Conservation (phyloP, 2,888 invertebrate species). For the Temnothorax ravouxi region DNA sequence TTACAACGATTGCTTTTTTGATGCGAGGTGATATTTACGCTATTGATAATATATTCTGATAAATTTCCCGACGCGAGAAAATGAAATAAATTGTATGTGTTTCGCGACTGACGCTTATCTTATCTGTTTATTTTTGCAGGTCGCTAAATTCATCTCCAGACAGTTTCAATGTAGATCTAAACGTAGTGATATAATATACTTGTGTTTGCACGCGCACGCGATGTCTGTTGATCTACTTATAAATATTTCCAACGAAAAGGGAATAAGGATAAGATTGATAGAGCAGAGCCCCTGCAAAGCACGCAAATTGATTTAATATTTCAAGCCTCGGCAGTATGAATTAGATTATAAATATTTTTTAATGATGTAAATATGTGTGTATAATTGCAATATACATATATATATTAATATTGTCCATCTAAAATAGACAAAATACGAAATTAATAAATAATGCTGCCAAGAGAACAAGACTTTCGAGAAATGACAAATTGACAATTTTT, state of each 20-base stretch:
- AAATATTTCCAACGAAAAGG: conserved; percentile 69
- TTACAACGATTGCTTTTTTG: background rate
- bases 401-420: no score
- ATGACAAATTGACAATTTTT: background rate
- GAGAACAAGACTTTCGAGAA: background rate
- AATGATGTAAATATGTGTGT: background rate
- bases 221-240: conserved; percentile 61
- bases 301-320: conserved; percentile 3
- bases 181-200: conserved; percentile 80
- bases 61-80: background rate
- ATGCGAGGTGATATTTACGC: background rate
- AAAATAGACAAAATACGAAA: no score
- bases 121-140: conserved; percentile 80
- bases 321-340: background rate
- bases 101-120: conserved; percentile 8
- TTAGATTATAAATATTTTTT: background rate
- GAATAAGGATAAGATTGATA: background rate
- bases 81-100: background rate
- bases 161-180: conserved; percentile 84
- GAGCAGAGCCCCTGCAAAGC: background rate
- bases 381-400: background rate
- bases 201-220: conserved; percentile 20
- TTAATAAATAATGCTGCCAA: background rate
- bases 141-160: conserved; percentile 84
- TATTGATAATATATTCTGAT: conserved; percentile 1